Evolutionary conservation across 2,888 invertebrate genomes (phyloP), one percentile per base, ranked within the genome.

Genomic region (Thereva nobilitata): DNA sequence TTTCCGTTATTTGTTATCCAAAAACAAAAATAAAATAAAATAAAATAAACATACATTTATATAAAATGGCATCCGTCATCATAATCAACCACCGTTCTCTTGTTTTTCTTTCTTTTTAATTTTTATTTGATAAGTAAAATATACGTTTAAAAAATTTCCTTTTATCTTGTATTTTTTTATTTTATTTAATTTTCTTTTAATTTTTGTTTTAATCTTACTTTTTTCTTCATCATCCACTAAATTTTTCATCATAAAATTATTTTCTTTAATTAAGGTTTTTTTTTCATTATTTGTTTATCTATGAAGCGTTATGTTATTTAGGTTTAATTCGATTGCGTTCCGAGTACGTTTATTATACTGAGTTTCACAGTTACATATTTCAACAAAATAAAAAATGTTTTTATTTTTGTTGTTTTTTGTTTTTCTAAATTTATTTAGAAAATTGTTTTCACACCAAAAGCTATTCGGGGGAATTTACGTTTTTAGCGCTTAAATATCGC

Each of bases 281-380:
- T 8, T 52, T n/a, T 23, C 4, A 12, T 12, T 23, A 23, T 56
- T 50, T 50, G n/a, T 50, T 61, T 61, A 61, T 61, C 61, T 61
- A 61, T 50, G 61, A 61, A 61, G 61, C 61, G 61, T 61, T 61
- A 61, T 61, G 23, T 23, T 41, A 50, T 41, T 61, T 61, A 61
- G 61, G 61, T 61, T 59, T 50, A 23, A 49, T 40, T 61, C 61
- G 42, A 23, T 50, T 61, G 49, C 40, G 50, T 45, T 50, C 35
- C 40, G 40, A 61, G 50, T 61, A 61, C 61, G 50, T 41, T 61
- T 61, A 41, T 8, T 41, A 40, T 44, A 50, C 23, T 61, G 50
- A 59, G 50, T 34, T 61, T 61, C 40, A 42, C 41, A 61, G 61
- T 50, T 55, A 7, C 50, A 23, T 23, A 23, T 23, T 23, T 23